Evolutionary conservation across 2,797 vertebrate genomes (phyloP), one percentile per base, ranked within the genome.

Genomic region (Coregonus sp.): DNA sequence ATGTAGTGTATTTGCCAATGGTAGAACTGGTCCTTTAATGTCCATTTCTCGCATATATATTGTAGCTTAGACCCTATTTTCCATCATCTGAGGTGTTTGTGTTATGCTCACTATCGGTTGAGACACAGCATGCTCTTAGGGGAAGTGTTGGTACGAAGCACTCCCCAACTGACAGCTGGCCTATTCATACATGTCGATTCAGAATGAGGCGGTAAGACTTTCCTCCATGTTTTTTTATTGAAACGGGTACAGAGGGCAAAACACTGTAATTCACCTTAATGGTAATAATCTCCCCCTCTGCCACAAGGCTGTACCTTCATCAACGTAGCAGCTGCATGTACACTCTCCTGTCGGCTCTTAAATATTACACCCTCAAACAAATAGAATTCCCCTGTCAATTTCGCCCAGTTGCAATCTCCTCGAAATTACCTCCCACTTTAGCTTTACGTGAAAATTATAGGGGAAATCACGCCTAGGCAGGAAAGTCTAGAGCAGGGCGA

Each of bases 251-350:
- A 80, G 78, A 84, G 69, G 73, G 69, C 76, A 82, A 70, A 80
- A 80, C 77, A 79, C 84, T 80, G 31, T 33, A 86, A 88, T 85
- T 70, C 40, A 11, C 40, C 40, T 47, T 47, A 47, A 47, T 47
- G 40, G 79, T 7, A 72, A 83, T 88, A 69, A 89, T 90, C 51
- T 89, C 84, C 84, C 81, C 82, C 78, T 79, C 72, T 69, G 61
- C 65, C 66, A 70, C 77, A 71, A 82, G 80, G 54, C 83, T n/a
- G 37, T 59, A 75, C 71, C 69, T 70, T 78, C 85, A 85, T 86
- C 83, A 89, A 87, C 78, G 37, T 0, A 80, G 85, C 89, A 91
- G 89, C 87, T 90, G 91, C 75, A 72, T 71, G 76, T 86, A 75
- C 81, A 78, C 80, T 68, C 82, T 83, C 78, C 54, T 50, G 82